Evolutionary conservation across 1,140 invertebrate species (phyloP), one percentile per base, ranked within the genome.

Genomic region (Dendrolimus kikuchii): DNA sequence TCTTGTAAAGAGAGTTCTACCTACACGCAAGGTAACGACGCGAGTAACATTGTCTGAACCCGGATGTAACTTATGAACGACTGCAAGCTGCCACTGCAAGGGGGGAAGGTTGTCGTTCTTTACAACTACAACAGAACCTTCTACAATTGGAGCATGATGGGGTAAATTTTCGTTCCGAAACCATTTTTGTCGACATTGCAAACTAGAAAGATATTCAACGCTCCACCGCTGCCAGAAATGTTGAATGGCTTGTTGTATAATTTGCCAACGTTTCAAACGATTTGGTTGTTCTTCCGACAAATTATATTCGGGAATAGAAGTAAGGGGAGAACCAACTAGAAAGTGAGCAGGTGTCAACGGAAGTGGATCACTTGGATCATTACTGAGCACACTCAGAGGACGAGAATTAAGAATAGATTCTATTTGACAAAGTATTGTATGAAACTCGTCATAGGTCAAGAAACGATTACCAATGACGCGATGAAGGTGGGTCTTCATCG

Each of bases 371-470:
- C 41, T 42, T 7, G 41, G 41, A 42, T 42, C 41, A n/a, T 42
- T 42, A 42, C 41, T 42, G 6, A 42, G 23, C 3, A 23, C 3
- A 23, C 23, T 23, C 6, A 42, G 41, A n/a, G 41, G 41, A 7
- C 41, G 6, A 42, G 41, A 42, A 42, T 42, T 42, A 7, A 42
- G 41, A 42, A 42, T 42, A 42, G 41, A 42, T 42, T 42, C 41
- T 42, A 42, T 42, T 42, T 42, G 41, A 42, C 41, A 42, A n/a
- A 42, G 41, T 7, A 42, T 7, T 42, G 41, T 42, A 42, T 42
- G 6, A 42, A 42, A 42, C n/a, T 42, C n/a, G 6, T 23, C 23
- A 23, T 23, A 23, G 23, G 23, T 23, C 23, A 23, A 23, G 23
- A 23, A 23, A 23, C 23, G 41, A 2, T 7, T 7, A 42, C 41